phyloP scores from a whole-genome alignment of 2,888 invertebrate genomes.

The Oligia strigilis region DNA sequence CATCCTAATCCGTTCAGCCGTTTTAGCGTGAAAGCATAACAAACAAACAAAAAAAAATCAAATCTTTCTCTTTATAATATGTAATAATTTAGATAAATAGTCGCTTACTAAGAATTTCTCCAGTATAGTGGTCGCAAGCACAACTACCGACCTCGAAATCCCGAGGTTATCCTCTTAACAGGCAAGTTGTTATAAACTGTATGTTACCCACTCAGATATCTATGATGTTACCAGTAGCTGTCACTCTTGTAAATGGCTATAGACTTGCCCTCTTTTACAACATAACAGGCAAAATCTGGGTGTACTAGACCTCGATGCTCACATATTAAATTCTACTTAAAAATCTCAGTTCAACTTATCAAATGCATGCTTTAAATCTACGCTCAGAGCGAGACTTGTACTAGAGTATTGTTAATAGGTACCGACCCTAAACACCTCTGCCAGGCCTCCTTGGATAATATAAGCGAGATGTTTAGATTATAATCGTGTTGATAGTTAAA shows the following conservation, averaged over 20 bases:
- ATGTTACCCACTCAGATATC: too few relatives aligned
- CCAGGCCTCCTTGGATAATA: too few relatives aligned
- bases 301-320: background rate
- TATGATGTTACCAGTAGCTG: too few relatives aligned
- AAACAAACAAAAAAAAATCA: too few relatives aligned
- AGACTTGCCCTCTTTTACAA: background rate
- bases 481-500: background rate
- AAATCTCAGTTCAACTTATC: background rate
- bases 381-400: background rate
- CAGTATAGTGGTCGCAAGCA: too few relatives aligned
- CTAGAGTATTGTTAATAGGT: background rate
- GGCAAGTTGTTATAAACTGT: background rate
- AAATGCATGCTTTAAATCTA: constrained; percentile 1
- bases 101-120: too few relatives aligned
- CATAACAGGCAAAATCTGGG: background rate
- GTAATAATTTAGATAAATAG: too few relatives aligned
- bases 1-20: too few relatives aligned
- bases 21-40: too few relatives aligned
- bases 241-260: background rate
- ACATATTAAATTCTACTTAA: background rate
- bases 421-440: too few relatives aligned
- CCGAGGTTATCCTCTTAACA: background rate
- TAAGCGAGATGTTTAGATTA: background rate
- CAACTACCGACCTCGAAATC: too few relatives aligned
- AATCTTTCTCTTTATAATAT: too few relatives aligned